phyloP scores from a whole-genome alignment of 2,113 vertebrate species.

The human (Homo sapiens) region DNA sequence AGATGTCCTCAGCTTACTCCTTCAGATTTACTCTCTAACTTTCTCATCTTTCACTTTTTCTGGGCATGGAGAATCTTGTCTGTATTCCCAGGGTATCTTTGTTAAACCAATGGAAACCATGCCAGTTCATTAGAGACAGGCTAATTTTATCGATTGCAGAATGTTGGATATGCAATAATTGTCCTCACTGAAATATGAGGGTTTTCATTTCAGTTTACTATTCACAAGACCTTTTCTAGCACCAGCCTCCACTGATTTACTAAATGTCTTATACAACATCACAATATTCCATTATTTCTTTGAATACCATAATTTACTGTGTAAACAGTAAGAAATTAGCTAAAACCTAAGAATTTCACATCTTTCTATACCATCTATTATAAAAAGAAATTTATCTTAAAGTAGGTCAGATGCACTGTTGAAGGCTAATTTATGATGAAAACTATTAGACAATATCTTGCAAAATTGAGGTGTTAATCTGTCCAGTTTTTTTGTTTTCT shows the following conservation, averaged over 20 bases:
- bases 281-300: background rate
- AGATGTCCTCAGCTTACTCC: background rate
- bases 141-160: background rate
- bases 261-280: background rate
- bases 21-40: background rate
- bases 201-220: background rate
- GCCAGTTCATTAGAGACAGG: background rate
- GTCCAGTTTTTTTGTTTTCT: background rate
- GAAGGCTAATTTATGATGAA: background rate
- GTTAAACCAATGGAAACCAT: background rate
- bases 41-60: background rate
- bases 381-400: background rate
- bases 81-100: background rate
- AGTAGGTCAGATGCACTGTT: no score
- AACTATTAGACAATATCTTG: background rate
- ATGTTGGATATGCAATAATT: background rate
- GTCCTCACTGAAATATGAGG: background rate
- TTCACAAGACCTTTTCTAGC: background rate
- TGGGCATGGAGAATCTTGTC: background rate
- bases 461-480: background rate
- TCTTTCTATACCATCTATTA: background rate
- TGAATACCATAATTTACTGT: background rate
- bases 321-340: background rate
- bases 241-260: background rate
- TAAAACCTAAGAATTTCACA: background rate